Conservation (phyloP, 2,888 invertebrate genomes). For the Sminthurides aquaticus region DNA sequence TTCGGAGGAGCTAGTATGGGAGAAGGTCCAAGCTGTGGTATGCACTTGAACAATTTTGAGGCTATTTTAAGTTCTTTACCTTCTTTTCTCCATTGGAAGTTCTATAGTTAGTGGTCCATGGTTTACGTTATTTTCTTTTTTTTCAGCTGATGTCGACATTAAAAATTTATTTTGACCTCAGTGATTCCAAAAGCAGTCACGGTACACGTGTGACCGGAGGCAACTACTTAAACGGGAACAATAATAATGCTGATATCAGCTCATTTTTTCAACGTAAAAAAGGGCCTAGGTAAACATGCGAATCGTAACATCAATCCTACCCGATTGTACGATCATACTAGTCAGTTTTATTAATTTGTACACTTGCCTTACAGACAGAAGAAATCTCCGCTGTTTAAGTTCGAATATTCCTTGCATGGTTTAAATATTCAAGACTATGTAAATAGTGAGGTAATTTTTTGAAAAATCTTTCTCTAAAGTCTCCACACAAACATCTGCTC, state of each 20-base stretch:
- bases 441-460: slow-evolving; percentile 50
- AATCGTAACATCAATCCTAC: too few relatives aligned
- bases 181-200: slow-evolving; percentile 38
- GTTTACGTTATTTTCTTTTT: slow-evolving; percentile 10
- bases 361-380: slow-evolving; percentile 45
- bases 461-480: not conserved
- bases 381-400: slow-evolving; percentile 58
- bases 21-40: slow-evolving; percentile 80
- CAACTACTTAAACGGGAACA: slow-evolving; percentile 24
- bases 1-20: slow-evolving; percentile 75
- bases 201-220: slow-evolving; percentile 29
- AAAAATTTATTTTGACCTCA: slow-evolving; percentile 51
- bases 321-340: too few relatives aligned
- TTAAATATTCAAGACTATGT: slow-evolving; percentile 52
- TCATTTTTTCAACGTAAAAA: slow-evolving; percentile 50
- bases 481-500: too few relatives aligned
- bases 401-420: slow-evolving; percentile 60
- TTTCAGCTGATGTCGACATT: slow-evolving; percentile 72
- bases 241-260: slow-evolving; percentile 48
- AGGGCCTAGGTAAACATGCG: slow-evolving; percentile 44
- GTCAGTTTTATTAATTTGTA: slow-evolving; percentile 18
- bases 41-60: slow-evolving; percentile 46
- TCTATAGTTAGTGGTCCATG: not conserved
- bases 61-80: slow-evolving; percentile 7
- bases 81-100: not conserved